phyloP scores from a whole-genome alignment of 92 coral and sea anemone species.

The Parazoanthus atlanticus region DNA sequence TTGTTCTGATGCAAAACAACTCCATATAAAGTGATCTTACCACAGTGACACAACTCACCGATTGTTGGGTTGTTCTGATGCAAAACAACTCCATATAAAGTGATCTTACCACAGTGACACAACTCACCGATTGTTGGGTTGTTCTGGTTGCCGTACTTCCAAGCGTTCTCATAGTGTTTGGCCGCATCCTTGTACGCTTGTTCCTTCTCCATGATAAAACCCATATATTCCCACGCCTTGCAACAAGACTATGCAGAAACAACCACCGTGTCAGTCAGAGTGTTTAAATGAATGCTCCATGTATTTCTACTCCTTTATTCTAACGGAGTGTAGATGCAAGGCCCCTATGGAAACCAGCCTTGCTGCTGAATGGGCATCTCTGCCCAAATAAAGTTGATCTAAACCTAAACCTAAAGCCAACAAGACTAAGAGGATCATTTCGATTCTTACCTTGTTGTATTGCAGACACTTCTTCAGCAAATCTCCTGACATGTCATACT shows the following conservation, averaged over 20 bases:
- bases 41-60: slow-evolving; percentile 56
- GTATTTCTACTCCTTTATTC: no score
- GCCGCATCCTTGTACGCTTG: slow-evolving; percentile 99
- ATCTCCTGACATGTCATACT: slow-evolving; percentile 98
- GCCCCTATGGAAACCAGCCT: no score
- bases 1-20: no score
- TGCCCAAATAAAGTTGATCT: no score
- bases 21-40: neutral
- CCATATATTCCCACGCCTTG: slow-evolving; percentile 99
- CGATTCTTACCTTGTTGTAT: slow-evolving; percentile 79
- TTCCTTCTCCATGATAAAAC: slow-evolving; percentile 99
- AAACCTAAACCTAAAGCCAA: no score
- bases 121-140: slow-evolving; percentile 95
- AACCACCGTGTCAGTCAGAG: neutral
- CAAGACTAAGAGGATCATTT: neutral
- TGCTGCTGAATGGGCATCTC: no score
- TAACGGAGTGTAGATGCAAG: no score
- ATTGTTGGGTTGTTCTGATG: no score
- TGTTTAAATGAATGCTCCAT: neutral
- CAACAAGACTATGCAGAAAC: slow-evolving; percentile 84
- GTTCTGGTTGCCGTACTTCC: slow-evolving; percentile 95
- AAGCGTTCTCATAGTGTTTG: slow-evolving; percentile 94
- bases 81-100: no score
- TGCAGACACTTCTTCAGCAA: slow-evolving; percentile 92
- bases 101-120: neutral